Base-by-base conservation (phyloP, 2,888 invertebrate genomes). In the Buathra laborator region DNA sequence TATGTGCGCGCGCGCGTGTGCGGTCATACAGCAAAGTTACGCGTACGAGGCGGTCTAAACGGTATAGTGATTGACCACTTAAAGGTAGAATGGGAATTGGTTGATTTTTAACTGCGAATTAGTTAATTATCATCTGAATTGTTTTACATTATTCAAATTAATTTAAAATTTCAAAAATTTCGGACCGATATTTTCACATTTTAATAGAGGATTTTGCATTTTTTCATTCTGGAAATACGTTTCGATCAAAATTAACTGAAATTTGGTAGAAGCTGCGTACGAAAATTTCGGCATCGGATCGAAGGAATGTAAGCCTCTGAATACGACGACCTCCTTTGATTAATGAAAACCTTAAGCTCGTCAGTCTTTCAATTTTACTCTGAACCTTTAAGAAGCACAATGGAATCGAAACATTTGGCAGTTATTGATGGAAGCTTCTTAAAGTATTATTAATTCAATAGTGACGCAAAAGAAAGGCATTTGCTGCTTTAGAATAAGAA, bases 1-100 rank as follows among this genome's bases (percentile, higher is more conserved):
- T 48, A 12, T 48, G 46, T 48, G 46, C 14, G 46, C n/a, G n/a
- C 12, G 56, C 68, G 66, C 46, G 71, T 43, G 66, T 46, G 64
- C 16, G 71, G 48, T 3, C n/a, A 43, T 56, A 44, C 66, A 37
- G 56, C 71, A 71, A 71, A 71, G 71, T 71, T 56, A 56, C 71
- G 71, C 51, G 56, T 53, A 70, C 29, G 32, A 32, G 1, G 24
- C 10, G 53, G 51, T 48, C 10, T 16, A 10, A 16, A 12, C 16
- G 32, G 48, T 32, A 9, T 29, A 70, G 56, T 59, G 53, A 72
- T 72, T 72, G 72, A n/a, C 44, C 24, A 44, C 72, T 44, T n/a
- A 72, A 44, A 56, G 43, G 12, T 43, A 44, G 43, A 59, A 43
- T 44, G 62, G 14, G 29, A n/a, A 32, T 14, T 6, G 12, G 5